phyloP scores from a whole-genome alignment of 2,797 vertebrate genomes.

The Paedocypris micromegethes region DNA sequence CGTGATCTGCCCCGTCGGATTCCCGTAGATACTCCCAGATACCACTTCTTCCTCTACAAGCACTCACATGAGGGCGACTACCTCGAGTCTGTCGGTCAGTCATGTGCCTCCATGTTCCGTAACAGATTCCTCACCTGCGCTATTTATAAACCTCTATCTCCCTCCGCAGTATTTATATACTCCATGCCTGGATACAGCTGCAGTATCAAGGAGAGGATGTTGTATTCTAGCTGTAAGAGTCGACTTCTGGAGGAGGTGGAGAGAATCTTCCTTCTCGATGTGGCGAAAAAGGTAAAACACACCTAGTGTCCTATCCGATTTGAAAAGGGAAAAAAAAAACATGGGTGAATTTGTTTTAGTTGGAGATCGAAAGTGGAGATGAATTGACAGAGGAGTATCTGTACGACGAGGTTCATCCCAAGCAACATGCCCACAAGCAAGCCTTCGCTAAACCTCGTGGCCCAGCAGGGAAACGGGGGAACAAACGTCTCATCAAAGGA shows the following conservation, averaged over 20 bases:
- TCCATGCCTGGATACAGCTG: constrained; percentile 98
- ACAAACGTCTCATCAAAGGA: constrained; percentile 92
- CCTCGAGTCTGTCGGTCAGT: constrained; percentile 88
- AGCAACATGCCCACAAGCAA: constrained; percentile 90
- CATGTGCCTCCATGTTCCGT: not conserved
- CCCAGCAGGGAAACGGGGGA: constrained; percentile 90
- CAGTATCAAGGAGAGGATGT: constrained; percentile 95
- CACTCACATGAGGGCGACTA: constrained; percentile 91
- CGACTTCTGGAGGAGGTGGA: constrained; percentile 89
- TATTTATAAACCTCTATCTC: constrained; percentile 1
- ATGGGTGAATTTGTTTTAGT: constrained; percentile 57
- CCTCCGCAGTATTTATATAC: constrained; percentile 88
- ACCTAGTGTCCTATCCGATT: not conserved
- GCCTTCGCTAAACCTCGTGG: constrained; percentile 97
- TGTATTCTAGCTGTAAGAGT: constrained; percentile 98
- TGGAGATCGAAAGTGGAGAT: constrained; percentile 88
- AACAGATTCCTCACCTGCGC: not conserved
- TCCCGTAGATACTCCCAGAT: constrained; percentile 88
- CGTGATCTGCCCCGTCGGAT: constrained; percentile 81
- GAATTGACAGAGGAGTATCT: constrained; percentile 91
- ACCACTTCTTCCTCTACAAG: constrained; percentile 97
- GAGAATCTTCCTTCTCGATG: constrained; percentile 84
- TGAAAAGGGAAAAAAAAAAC: too few relatives aligned
- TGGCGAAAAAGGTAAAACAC: constrained; percentile 84
- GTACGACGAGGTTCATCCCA: constrained; percentile 95